Base-by-base conservation (phyloP, 2,888 invertebrate species). In the Melangyna quadrimaculata region DNA sequence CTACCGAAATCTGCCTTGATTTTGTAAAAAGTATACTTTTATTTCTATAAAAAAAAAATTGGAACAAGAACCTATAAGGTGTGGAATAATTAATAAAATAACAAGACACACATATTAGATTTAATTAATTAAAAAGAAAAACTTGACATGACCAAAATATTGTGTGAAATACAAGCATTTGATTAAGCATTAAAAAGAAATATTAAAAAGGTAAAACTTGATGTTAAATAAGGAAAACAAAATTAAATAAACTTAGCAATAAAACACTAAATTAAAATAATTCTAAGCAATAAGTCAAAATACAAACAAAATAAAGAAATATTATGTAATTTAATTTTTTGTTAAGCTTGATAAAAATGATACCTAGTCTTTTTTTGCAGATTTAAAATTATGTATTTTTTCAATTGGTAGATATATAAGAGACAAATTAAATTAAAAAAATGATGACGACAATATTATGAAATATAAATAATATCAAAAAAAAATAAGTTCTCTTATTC, bases 1-100 rank as follows among this genome's bases (percentile, higher is more conserved):
- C 72, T 79, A 79, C 78, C 83, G 65, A 70, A 57, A 78, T 83
- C 70, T 83, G 83, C 83, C 83, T 83, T 83, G 57, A 51, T 77
- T 78, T 78, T 72, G 40, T 61, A 61, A 61, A 61, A 40, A 40
- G 8, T 24, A n/a, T 14, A 9, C 48, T 82, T 67, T 75, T 35
- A 69, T 72, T 37, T 73, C 43, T 40, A 51, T n/a, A 14, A 63
- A 59, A 35, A 55, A n/a, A 45, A 53, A 32, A 27, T 24, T 71
- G n/a, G 45, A 72, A 45, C 12, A 63, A 63, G 7, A 12, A 32
- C 48, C 9, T 29, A 57, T 73, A 29, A 48, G 24, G 10, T 19
- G 40, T 43, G 9, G 10, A 3, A 35, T 1, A 59, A 12, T 35
- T 14, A 27, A 69, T 12, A 12, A 22, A 40, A 57, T 29, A 35